Conservation (phyloP, 1,140 invertebrate genomes). For the Coenobita brevimanus region DNA sequence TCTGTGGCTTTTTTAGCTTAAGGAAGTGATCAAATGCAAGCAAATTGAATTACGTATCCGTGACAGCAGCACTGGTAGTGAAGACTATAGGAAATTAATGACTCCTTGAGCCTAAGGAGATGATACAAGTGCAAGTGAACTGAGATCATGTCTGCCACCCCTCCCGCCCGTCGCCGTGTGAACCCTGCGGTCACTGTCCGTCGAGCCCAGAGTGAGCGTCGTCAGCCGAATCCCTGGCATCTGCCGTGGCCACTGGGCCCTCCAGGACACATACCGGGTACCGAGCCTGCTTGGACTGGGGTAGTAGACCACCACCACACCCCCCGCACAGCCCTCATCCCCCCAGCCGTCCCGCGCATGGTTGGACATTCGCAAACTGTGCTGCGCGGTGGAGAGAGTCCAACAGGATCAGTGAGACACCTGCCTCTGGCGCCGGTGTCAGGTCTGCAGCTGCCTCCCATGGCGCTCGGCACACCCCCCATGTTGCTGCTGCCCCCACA, state of each 20-base stretch:
- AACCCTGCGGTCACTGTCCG: constrained; percentile 40
- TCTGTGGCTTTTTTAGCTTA: no score
- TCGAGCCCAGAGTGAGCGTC: constrained; percentile 56
- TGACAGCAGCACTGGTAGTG: no score
- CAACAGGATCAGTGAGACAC: constrained; percentile 21
- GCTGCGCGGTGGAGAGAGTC: not conserved
- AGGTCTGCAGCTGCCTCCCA: constrained; percentile 28
- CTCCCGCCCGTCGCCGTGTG: constrained; percentile 35
- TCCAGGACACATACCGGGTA: not conserved
- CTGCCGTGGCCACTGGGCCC: not conserved
- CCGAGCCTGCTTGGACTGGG: constrained; percentile 1
- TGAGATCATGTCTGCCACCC: constrained; percentile 37
- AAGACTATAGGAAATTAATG: no score
- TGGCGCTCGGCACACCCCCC: constrained; percentile 48
- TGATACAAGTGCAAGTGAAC: no score
- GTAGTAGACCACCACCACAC: constrained; percentile 43
- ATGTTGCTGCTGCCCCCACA: not conserved
- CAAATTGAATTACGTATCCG: no score
- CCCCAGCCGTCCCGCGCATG: constrained; percentile 15
- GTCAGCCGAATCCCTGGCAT: constrained; percentile 47
- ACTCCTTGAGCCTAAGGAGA: no score
- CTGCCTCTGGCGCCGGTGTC: not conserved
- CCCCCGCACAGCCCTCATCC: constrained; percentile 49
- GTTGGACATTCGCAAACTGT: constrained; percentile 29
- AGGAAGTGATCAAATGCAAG: no score